Conservation (phyloP, 2,888 invertebrate genomes). For the Dryadula phaetusa region DNA sequence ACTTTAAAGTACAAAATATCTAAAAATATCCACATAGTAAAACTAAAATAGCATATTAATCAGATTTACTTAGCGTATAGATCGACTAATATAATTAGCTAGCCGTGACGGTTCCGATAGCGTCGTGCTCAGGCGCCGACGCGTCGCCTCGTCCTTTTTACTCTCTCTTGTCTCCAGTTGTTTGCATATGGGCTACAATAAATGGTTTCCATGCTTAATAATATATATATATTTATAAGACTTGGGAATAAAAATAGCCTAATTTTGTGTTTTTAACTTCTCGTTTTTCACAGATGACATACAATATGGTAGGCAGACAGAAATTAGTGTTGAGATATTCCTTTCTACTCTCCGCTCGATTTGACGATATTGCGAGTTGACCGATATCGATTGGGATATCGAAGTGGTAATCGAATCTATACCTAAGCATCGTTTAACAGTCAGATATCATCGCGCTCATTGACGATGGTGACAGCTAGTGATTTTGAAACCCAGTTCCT, state of each 20-base stretch:
- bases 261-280: neutral
- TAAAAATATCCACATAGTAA: neutral
- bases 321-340: no score
- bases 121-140: slow-evolving; percentile 57
- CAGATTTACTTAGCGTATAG: neutral
- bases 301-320: no score
- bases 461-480: no score
- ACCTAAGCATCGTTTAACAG: no score
- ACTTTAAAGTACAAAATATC: neutral
- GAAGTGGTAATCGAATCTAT: no score
- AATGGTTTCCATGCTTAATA: slow-evolving; percentile 8
- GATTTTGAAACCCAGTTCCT: no score
- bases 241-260: neutral
- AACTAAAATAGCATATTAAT: neutral
- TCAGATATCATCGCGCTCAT: no score
- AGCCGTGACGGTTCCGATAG: slow-evolving; percentile 34
- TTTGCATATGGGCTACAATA: slow-evolving; percentile 26
- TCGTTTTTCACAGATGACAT: neutral
- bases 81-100: slow-evolving; percentile 38
- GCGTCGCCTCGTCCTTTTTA: slow-evolving; percentile 43
- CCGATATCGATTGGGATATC: no score
- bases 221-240: slow-evolving; percentile 7
- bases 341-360: no score
- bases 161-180: slow-evolving; percentile 32
- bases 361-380: no score